Percentiles rank a stretch among this genome's conserved stretches.
These are phyloP conservation scores for Isotomurus palustris DNA, from an alignment of 2,888 invertebrate genomes.

Conservation along the genomic window DNA sequence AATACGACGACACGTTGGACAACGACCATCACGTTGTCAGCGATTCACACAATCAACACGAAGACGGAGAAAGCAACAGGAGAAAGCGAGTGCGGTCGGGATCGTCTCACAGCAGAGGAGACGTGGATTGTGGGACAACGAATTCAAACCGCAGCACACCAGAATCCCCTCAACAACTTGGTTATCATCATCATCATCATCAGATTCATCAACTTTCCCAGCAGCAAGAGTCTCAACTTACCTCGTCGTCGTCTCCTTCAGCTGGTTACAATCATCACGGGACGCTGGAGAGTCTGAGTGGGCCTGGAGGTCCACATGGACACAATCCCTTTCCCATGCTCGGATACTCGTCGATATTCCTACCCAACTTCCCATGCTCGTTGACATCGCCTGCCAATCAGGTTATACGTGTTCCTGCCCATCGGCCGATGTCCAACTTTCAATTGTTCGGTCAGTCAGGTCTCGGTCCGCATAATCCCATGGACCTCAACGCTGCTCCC, in stretches of 20 bases:
- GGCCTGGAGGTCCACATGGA: conserved; percentile 14
- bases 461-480: conserved; percentile 37
- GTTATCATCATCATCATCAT: conserved; percentile 21
- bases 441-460: conserved; percentile 46
- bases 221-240: conserved; percentile 19
- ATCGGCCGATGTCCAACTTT: conserved; percentile 57
- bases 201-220: conserved; percentile 27
- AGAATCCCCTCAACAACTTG: conserved; percentile 31
- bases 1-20: conserved; percentile 10
- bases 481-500: conserved; percentile 45
- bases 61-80: not conserved
- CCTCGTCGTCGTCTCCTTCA: conserved; percentile 8
- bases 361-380: conserved; percentile 46
- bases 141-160: conserved; percentile 31
- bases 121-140: conserved; percentile 17
- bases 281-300: conserved; percentile 8
- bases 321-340: conserved; percentile 46
- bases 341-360: conserved; percentile 46
- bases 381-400: conserved; percentile 45
- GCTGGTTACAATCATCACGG: conserved; percentile 10
- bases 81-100: not conserved
- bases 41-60: conserved; percentile 7
- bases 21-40: too few species aligned
- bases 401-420: conserved; percentile 54
- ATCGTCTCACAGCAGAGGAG: not conserved